Evolutionary conservation across 2,113 vertebrate species (phyloP).

Genomic region (Sinocyclocheilus anophthalmus): DNA sequence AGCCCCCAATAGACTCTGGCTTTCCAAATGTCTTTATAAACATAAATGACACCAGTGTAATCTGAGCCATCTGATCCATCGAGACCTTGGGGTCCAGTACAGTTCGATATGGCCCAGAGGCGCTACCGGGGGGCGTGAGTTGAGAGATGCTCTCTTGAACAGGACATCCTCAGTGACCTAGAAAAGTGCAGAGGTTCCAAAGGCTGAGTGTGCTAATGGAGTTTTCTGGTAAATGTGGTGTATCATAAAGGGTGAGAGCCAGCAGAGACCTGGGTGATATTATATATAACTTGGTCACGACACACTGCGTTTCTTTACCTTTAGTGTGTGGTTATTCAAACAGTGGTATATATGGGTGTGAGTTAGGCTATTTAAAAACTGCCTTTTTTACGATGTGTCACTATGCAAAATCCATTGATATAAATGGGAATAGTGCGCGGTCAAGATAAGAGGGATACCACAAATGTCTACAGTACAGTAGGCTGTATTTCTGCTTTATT

Average conservation of each 20-base stretch:
- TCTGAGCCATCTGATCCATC: not conserved
- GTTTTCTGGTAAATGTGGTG: slow-evolving; percentile 13
- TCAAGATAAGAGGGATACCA: not conserved
- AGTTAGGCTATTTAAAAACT: not conserved
- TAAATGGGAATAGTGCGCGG: not conserved
- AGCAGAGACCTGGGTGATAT: not conserved
- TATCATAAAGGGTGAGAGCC: not conserved
- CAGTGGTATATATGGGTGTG: not conserved
- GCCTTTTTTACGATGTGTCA: not conserved
- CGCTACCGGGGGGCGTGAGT: not conserved
- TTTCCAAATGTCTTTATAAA: slow-evolving; percentile 36
- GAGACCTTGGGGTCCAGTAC: not conserved
- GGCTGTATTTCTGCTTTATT: not conserved
- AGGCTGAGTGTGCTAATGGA: slow-evolving; percentile 6
- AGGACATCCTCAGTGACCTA: not conserved
- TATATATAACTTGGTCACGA: not conserved
- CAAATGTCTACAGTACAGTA: not conserved
- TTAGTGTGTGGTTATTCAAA: not conserved
- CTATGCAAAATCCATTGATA: not conserved
- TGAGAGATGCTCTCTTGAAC: not conserved
- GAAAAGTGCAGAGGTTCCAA: not conserved
- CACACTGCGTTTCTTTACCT: not conserved
- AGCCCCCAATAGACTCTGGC: slow-evolving; percentile 5
- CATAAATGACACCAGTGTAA: not conserved
- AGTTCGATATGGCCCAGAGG: not conserved